Conservation (phyloP, 2,888 invertebrate species). For the Drosophila histrio region DNA sequence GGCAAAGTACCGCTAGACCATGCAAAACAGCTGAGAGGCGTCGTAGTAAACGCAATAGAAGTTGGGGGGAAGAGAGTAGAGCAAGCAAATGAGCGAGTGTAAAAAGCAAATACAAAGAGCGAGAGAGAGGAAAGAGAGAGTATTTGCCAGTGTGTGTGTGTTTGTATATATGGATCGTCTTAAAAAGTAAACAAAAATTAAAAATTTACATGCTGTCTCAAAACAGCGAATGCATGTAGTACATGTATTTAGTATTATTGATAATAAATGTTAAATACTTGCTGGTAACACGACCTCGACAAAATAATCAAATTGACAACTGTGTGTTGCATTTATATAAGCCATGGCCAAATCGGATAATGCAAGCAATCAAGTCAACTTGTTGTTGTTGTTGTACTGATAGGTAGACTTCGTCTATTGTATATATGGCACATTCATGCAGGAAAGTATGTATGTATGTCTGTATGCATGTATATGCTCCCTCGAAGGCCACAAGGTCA, state of each 20-base stretch:
- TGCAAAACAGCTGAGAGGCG: slow-evolving; percentile 39
- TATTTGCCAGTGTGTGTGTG: neutral
- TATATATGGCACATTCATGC: too few relatives aligned
- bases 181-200: slow-evolving; percentile 62
- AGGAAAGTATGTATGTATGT: slow-evolving; percentile 16
- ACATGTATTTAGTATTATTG: neutral
- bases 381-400: slow-evolving; percentile 21
- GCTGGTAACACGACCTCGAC: slow-evolving; percentile 33
- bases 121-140: neutral
- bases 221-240: neutral
- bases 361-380: slow-evolving; percentile 4
- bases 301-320: slow-evolving; percentile 19
- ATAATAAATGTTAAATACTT: neutral
- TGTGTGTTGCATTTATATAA: slow-evolving; percentile 63
- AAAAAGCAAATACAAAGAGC: neutral
- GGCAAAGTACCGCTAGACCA: slow-evolving; percentile 32
- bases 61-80: slow-evolving; percentile 24
- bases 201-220: slow-evolving; percentile 28
- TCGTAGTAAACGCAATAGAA: slow-evolving; percentile 14
- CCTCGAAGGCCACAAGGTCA: slow-evolving; percentile 73
- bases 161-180: slow-evolving; percentile 23
- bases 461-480: slow-evolving; percentile 32
- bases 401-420: slow-evolving; percentile 15
- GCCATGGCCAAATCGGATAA: slow-evolving; percentile 60
- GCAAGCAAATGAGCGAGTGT: neutral